Conservation (phyloP, 2,797 vertebrate genomes). For the Dendrocincla tyrannina region DNA sequence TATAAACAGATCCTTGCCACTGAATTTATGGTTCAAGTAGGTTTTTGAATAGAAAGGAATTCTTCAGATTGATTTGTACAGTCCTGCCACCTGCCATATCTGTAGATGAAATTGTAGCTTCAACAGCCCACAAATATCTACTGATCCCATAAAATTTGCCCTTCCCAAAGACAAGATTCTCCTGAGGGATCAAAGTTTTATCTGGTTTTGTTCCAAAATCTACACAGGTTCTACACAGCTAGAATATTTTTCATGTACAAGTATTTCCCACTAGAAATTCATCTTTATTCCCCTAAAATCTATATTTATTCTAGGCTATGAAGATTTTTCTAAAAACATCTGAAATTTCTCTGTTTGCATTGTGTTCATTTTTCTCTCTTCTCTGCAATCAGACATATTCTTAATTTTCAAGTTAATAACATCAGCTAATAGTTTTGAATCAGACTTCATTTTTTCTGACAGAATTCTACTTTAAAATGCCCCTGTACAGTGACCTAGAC, state of each 20-base stretch:
- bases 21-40: neutral
- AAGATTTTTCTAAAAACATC: neutral
- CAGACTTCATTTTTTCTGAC: neutral
- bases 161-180: neutral
- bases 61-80: neutral
- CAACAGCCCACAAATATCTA: neutral
- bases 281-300: neutral
- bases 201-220: neutral
- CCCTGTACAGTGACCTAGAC: neutral
- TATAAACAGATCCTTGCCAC: neutral
- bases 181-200: neutral
- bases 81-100: neutral
- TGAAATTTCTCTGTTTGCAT: neutral
- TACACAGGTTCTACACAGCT: neutral
- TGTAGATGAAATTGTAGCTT: neutral
- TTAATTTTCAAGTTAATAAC: neutral
- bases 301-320: neutral
- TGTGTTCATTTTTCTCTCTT: neutral
- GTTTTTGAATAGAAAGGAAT: neutral
- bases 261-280: neutral
- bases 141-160: neutral
- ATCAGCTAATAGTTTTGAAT: neutral
- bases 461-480: neutral
- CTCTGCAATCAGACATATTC: neutral
- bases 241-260: neutral